phyloP scores from a whole-genome alignment of 1,140 invertebrate species.

The Lordiphosa collinella region DNA sequence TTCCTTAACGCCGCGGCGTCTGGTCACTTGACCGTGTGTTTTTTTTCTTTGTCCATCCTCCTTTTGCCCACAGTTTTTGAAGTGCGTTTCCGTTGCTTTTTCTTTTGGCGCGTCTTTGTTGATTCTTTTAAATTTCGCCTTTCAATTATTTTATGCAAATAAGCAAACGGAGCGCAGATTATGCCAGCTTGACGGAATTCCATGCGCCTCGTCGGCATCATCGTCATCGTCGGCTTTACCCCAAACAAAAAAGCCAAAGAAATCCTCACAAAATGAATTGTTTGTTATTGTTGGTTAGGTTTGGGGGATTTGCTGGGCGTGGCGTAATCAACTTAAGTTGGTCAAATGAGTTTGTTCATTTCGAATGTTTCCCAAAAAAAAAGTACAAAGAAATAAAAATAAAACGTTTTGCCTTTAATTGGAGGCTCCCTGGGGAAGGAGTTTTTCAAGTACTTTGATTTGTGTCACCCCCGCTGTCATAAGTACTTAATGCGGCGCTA shows the following conservation, averaged over 20 bases:
- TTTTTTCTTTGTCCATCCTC: conserved; percentile 10
- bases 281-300: conserved; percentile 46
- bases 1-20: conserved; percentile 9
- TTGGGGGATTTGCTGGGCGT: conserved; percentile 29
- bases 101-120: conserved; percentile 51
- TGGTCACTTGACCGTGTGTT: conserved; percentile 57
- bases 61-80: conserved; percentile 7
- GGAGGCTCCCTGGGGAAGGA: conserved; percentile 8
- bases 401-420: conserved; percentile 18
- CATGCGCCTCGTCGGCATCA: not conserved
- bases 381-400: conserved; percentile 3
- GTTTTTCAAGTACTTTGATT: not conserved
- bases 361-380: conserved; percentile 53
- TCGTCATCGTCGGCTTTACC: conserved; percentile 16
- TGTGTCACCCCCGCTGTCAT: not conserved
- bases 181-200: conserved; percentile 74
- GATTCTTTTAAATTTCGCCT: conserved; percentile 77
- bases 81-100: conserved; percentile 31
- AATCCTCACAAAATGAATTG: conserved; percentile 72
- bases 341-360: conserved; percentile 68
- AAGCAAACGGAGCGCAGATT: conserved; percentile 70
- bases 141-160: conserved; percentile 78
- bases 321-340: conserved; percentile 73
- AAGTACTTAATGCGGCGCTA: conserved; percentile 8
- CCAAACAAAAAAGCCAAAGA: conserved; percentile 21